Evolutionary conservation across 2,797 vertebrate genomes (phyloP).

Genomic region (Megaceryle alcyon): DNA sequence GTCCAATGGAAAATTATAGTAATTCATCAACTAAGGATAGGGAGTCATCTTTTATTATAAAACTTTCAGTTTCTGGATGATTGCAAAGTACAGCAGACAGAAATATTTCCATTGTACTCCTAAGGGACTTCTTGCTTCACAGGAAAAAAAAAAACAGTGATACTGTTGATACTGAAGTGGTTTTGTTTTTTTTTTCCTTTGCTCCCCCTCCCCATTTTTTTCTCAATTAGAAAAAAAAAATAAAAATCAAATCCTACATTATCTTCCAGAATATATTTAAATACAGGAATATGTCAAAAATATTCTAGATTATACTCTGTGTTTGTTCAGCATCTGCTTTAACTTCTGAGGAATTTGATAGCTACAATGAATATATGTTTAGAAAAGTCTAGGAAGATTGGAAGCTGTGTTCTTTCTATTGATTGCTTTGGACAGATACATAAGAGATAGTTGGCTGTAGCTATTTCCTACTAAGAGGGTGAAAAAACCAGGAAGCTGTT

Average conservation of each 20-base stretch:
- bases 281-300: not conserved
- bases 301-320: not conserved
- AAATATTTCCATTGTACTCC: slow-evolving; percentile 47
- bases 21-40: slow-evolving; percentile 69
- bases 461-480: not conserved
- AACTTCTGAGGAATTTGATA: not conserved
- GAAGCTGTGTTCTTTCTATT: not conserved
- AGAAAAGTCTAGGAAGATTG: not conserved
- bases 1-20: slow-evolving; percentile 69
- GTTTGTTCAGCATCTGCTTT: not conserved
- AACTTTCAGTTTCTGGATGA: slow-evolving; percentile 48
- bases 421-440: not conserved
- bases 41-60: slow-evolving; percentile 68
- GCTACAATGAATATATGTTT: not conserved
- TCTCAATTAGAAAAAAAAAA: too few relatives aligned
- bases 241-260: not conserved
- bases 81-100: slow-evolving; percentile 55
- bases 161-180: not conserved
- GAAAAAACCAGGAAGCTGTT: not conserved
- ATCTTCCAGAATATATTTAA: not conserved
- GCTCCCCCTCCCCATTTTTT: rapidly evolving
- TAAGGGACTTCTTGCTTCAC: slow-evolving; percentile 26
- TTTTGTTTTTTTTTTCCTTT: not conserved
- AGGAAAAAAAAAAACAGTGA: slow-evolving; percentile 55
- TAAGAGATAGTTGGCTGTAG: not conserved